These are phyloP conservation scores for Scleropages formosus DNA, from an alignment of 2,797 vertebrate species.

Conservation along the genomic window DNA sequence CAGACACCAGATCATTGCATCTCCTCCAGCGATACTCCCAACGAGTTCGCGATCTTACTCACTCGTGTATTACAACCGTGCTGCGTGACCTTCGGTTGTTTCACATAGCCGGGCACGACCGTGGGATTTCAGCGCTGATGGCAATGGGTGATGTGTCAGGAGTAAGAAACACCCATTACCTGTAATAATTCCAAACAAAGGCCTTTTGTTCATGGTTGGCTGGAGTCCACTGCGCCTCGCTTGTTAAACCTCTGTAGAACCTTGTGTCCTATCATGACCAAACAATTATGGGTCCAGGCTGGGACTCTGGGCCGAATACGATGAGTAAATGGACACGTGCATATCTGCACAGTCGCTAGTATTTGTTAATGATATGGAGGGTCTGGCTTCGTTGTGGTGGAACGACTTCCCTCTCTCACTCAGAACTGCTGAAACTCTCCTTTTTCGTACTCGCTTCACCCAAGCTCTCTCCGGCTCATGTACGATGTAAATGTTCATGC, in stretches of 20 bases:
- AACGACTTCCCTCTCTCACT: too few species aligned
- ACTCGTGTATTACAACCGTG: background rate
- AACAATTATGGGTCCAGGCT: background rate
- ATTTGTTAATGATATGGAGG: too few species aligned
- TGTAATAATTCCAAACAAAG: conserved; percentile 12
- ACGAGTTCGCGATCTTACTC: background rate
- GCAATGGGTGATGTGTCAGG: background rate
- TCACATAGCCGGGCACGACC: background rate
- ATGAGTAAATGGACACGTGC: background rate
- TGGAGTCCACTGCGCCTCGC: background rate
- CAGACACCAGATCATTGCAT: background rate
- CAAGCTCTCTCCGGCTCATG: too few species aligned
- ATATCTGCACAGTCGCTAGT: background rate
- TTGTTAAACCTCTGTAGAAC: conserved; percentile 16
- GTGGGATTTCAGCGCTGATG: background rate
- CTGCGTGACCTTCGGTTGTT: background rate
- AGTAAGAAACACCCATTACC: conserved; percentile 15
- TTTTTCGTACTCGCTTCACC: too few species aligned
- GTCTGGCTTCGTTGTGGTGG: too few species aligned
- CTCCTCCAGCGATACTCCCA: background rate
- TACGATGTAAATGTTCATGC: too few species aligned
- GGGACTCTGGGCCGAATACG: background rate
- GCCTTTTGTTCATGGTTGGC: conserved; percentile 18
- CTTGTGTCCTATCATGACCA: background rate
- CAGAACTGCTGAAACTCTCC: too few species aligned